Conservation (phyloP, 2,797 vertebrate species). For the Dryobates pubescens region DNA sequence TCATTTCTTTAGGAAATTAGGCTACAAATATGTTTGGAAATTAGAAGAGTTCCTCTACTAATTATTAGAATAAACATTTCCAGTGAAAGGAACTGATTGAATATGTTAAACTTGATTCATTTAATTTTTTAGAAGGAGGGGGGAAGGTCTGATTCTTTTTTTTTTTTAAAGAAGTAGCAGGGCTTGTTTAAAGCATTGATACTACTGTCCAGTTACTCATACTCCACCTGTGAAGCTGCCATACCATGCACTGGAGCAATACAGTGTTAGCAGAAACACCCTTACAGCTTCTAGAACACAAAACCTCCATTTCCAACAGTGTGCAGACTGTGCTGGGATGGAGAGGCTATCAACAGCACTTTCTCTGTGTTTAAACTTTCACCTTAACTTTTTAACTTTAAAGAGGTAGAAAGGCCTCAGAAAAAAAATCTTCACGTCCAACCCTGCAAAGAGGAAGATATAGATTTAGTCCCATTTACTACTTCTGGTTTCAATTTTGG, state of each 20-base stretch:
- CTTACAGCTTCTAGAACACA: slow-evolving; percentile 7
- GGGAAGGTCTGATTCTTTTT: neutral
- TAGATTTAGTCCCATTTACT: neutral
- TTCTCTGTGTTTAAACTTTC: neutral
- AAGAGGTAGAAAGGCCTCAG: neutral
- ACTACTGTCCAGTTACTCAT: slow-evolving; percentile 36
- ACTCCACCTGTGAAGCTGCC: slow-evolving; percentile 30
- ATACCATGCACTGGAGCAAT: neutral
- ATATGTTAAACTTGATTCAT: neutral
- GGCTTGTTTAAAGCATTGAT: neutral
- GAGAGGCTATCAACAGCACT: neutral
- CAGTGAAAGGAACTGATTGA: neutral
- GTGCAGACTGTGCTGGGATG: neutral
- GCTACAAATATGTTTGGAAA: neutral
- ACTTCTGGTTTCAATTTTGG: neutral
- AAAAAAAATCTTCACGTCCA: neutral
- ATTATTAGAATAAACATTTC: neutral
- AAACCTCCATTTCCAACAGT: neutral
- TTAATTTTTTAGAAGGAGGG: neutral
- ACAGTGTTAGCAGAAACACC: slow-evolving; percentile 10
- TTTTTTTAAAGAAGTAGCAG: neutral
- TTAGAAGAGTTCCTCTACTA: neutral
- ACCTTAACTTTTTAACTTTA: neutral
- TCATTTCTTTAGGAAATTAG: neutral
- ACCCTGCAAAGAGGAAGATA: neutral